Conservation (phyloP, 2,113 vertebrate genomes). For the Elachura formosa region DNA sequence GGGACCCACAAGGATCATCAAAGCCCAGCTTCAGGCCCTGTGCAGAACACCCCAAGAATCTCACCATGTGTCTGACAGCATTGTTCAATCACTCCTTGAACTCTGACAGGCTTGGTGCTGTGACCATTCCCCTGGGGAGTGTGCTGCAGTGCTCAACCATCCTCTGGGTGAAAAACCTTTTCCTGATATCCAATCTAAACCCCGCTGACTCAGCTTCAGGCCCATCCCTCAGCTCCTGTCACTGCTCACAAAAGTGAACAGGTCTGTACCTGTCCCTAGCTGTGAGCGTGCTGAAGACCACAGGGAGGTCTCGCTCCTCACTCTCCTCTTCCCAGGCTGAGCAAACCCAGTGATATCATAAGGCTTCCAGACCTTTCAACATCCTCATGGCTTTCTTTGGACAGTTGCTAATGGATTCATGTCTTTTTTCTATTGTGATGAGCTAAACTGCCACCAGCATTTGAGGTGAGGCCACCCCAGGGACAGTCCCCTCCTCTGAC, state of each 20-base stretch:
- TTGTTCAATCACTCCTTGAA: not conserved
- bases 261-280: fast-evolving
- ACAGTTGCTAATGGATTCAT: not conserved
- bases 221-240: not conserved
- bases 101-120: not conserved
- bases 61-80: fast-evolving
- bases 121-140: not conserved
- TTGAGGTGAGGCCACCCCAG: not conserved
- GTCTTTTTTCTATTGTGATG: not conserved
- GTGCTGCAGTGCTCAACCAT: not conserved
- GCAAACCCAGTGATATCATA: not conserved
- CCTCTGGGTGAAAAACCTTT: not conserved
- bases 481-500: not conserved
- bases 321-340: not conserved
- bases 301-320: not conserved
- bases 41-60: not conserved
- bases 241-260: not conserved
- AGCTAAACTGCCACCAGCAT: not conserved
- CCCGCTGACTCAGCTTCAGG: not conserved
- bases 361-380: not conserved
- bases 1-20: not conserved
- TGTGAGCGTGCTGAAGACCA: not conserved
- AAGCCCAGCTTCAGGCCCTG: not conserved
- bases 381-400: not conserved
- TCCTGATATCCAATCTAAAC: not conserved